These are phyloP conservation scores for Lomographa bimaculata DNA, from an alignment of 2,888 invertebrate species.

Conservation along the genomic window DNA sequence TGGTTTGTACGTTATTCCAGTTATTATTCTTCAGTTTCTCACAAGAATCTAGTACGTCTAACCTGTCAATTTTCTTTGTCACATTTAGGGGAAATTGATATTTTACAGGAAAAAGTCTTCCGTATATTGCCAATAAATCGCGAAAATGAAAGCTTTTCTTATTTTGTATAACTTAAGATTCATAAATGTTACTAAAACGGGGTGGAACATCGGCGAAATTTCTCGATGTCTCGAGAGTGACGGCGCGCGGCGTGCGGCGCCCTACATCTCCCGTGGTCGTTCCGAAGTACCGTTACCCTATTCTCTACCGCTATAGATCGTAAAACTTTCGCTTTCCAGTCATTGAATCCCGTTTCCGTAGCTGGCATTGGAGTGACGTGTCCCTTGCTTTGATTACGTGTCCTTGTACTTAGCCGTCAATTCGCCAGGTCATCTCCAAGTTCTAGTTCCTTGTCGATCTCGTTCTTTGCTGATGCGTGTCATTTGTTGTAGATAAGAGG, in stretches of 20 bases:
- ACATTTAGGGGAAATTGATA: conserved; percentile 19
- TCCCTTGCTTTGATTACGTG: conserved; percentile 55
- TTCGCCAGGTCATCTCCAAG: conserved; percentile 4
- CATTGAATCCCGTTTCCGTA: conserved; percentile 19
- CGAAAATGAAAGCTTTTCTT: too few relatives aligned
- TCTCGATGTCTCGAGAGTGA: conserved; percentile 59
- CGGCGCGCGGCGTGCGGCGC: conserved; percentile 56
- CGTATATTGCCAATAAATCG: too few relatives aligned
- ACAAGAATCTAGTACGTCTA: conserved; percentile 18
- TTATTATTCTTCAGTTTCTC: too few relatives aligned
- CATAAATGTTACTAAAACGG: conserved; percentile 22
- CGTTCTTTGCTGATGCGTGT: conserved; percentile 24
- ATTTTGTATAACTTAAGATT: conserved; percentile 9
- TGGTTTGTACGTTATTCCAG: too few relatives aligned
- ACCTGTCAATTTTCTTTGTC: conserved; percentile 24
- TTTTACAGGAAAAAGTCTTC: too few relatives aligned
- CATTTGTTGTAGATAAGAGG: conserved; percentile 41
- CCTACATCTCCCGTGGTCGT: conserved; percentile 48
- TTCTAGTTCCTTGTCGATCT: neutral
- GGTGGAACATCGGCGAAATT: conserved; percentile 53
- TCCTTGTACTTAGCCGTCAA: conserved; percentile 38
- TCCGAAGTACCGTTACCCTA: conserved; percentile 35
- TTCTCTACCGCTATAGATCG: conserved; percentile 45
- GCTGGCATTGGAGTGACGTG: conserved; percentile 53
- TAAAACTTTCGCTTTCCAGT: conserved; percentile 48